Evolutionary conservation across 2,797 vertebrate species (phyloP).

Genomic region (Loriculus beryllinus): DNA sequence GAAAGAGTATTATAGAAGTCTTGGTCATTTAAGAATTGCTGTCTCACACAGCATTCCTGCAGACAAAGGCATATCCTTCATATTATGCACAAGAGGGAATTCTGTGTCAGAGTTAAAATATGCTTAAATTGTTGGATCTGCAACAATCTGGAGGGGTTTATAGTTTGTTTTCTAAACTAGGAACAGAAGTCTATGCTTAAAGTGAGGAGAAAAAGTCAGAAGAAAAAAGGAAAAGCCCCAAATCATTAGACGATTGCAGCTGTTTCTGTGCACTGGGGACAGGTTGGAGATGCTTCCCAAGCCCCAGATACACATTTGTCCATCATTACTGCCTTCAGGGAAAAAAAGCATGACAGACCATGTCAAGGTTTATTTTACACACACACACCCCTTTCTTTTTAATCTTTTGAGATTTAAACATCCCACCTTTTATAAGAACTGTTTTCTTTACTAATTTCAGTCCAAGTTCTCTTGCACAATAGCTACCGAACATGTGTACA

Average conservation of each 20-base stretch:
- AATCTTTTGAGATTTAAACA: neutral
- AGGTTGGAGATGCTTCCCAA: neutral
- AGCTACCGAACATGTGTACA: neutral
- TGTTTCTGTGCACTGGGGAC: neutral
- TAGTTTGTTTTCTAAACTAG: neutral
- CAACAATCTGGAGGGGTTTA: neutral
- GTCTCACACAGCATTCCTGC: neutral
- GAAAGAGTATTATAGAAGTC: neutral
- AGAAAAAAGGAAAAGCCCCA: neutral
- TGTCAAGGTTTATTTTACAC: neutral
- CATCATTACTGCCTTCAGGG: neutral
- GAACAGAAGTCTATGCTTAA: neutral
- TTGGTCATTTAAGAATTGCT: neutral
- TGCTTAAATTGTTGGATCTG: neutral
- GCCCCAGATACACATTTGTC: neutral
- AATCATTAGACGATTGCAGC: neutral
- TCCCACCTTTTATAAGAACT: neutral
- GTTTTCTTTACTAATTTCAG: neutral
- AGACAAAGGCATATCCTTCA: neutral
- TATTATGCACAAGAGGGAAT: neutral
- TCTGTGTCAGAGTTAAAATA: neutral
- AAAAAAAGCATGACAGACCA: neutral
- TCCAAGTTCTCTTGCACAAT: neutral
- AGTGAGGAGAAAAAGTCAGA: neutral
- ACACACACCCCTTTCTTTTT: neutral